Percentiles rank a stretch among this genome's conserved stretches.
Evolutionary conservation across 2,888 invertebrate genomes (phyloP).

Genomic region (Nephrotoma flavescens): DNA sequence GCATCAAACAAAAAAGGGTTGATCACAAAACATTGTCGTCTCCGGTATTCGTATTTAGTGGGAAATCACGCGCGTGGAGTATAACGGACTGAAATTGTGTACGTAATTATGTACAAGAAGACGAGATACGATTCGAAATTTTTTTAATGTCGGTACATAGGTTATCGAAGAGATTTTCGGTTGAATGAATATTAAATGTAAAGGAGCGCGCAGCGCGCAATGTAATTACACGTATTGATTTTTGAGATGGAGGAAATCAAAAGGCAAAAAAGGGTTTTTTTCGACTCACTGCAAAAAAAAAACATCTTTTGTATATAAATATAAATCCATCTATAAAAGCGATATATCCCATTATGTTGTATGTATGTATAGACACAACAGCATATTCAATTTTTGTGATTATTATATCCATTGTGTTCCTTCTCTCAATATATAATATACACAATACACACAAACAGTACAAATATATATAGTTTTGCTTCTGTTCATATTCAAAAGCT

Average conservation of each 20-base stretch:
- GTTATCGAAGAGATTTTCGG: background rate
- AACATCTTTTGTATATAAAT: background rate
- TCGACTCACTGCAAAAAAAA: background rate
- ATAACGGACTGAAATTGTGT: background rate
- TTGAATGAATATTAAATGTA: background rate
- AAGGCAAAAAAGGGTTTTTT: background rate
- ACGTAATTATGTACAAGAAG: background rate
- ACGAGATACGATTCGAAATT: background rate
- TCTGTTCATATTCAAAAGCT: background rate
- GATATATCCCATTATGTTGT: background rate
- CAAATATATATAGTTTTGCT: background rate
- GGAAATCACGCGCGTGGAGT: background rate
- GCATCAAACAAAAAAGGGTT: background rate
- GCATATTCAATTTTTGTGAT: background rate
- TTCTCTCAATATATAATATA: background rate
- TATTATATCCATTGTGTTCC: background rate
- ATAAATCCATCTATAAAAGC: background rate
- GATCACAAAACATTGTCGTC: background rate
- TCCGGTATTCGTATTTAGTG: background rate
- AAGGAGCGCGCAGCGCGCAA: background rate
- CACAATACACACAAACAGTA: no score
- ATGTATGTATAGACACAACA: background rate
- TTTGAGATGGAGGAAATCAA: background rate
- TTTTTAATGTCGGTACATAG: background rate
- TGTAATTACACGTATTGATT: background rate